A percentile compares a stretch with the other conserved stretches of the same genome.
Evolutionary conservation across 2,113 vertebrate genomes (phyloP).

Genomic region (Rousettus leschenaultii): DNA sequence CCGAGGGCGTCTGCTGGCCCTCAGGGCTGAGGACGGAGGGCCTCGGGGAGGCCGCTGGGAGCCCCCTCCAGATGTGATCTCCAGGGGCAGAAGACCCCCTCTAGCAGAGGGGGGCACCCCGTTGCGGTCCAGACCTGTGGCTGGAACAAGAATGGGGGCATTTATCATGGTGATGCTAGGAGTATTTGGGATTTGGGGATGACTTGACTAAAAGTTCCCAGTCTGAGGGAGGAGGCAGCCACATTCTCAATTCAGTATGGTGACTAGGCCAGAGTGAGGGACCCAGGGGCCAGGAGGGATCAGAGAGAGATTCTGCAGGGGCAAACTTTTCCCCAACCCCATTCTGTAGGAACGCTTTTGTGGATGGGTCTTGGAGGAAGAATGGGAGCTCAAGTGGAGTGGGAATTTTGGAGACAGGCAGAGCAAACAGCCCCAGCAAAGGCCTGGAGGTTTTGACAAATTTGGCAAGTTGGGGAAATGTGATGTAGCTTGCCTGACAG

Average conservation of each 20-base stretch:
- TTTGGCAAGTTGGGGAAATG: not conserved
- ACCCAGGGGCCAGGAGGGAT: not conserved
- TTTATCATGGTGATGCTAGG: not conserved
- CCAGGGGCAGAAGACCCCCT: not conserved
- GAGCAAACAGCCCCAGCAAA: not conserved
- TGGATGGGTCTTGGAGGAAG: not conserved
- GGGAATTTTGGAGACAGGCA: not conserved
- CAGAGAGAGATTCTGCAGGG: not conserved
- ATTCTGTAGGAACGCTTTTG: not conserved
- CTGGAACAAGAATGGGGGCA: slow-evolving; percentile 55
- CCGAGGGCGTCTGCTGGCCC: slow-evolving; percentile 66
- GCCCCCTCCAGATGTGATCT: slow-evolving; percentile 76
- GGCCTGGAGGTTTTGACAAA: not conserved
- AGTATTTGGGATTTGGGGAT: not conserved
- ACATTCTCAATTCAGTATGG: not conserved
- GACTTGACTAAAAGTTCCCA: not conserved
- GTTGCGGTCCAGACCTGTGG: slow-evolving; percentile 81
- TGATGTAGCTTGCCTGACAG: not conserved
- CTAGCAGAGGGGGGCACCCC: slow-evolving; percentile 80
- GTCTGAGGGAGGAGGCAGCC: not conserved
- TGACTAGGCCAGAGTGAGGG: not conserved
- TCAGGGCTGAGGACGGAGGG: slow-evolving; percentile 76
- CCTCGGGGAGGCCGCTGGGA: slow-evolving; percentile 76
- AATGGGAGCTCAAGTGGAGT: not conserved
- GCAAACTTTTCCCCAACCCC: not conserved